Conservation (phyloP, 2,888 invertebrate genomes). For the Ferrisia virgata region DNA sequence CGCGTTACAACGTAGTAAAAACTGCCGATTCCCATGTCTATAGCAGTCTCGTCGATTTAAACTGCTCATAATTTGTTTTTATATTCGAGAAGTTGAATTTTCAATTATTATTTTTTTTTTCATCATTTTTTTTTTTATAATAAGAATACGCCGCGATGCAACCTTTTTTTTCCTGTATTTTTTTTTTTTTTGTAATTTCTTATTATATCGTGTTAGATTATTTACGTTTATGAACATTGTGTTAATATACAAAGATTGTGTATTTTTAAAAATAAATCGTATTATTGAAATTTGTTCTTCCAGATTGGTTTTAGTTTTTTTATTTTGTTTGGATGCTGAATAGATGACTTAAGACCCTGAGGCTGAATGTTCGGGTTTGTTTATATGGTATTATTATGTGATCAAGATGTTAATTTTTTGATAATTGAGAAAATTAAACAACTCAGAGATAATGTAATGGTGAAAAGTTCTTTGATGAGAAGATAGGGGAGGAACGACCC, state of each 20-base stretch:
- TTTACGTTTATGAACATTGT: background rate
- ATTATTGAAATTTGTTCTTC: background rate
- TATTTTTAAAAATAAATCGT: background rate
- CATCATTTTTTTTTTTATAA: background rate
- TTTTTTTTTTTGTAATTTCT: background rate
- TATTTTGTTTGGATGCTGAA: background rate
- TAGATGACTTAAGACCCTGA: no score
- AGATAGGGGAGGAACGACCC: no score
- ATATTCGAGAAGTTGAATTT: background rate
- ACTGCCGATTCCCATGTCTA: slow-evolving; percentile 1
- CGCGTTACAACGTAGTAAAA: background rate
- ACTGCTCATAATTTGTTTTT: background rate
- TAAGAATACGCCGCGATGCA: background rate
- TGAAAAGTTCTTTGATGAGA: no score
- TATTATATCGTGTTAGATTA: background rate
- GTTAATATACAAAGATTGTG: background rate
- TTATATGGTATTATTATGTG: no score
- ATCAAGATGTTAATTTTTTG: no score
- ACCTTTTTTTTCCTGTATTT: background rate
- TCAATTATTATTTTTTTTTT: background rate
- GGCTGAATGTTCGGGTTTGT: no score
- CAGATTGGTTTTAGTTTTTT: background rate
- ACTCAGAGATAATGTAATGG: no score
- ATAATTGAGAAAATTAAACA: no score
- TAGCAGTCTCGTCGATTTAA: background rate